Base-by-base conservation (phyloP, 2,888 invertebrate genomes). In the Sabatieria punctata region DNA sequence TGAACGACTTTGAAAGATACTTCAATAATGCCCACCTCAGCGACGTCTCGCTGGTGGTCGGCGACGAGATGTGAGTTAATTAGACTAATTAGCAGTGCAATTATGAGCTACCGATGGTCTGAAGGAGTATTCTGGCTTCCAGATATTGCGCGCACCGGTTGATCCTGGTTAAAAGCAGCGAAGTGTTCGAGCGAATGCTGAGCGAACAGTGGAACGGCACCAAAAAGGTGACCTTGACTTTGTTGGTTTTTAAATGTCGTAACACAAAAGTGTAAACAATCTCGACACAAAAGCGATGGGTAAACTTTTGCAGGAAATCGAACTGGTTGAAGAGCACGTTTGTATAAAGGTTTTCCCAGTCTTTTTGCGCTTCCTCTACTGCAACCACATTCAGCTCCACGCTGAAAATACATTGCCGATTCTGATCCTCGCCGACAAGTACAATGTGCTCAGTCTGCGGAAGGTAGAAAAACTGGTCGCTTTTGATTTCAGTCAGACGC, bases 131-230 rank as follows among this genome's bases (percentile, higher is more conserved):
- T 18, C 26, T 41, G 13, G 2, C 40, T 45, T 57, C 41, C 49
- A 63, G 60, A 24, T 71, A 58, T 50, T 62, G 62, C 41, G 68
- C 69, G 1, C 71, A 71, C 54, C 66, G 68, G 46, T 55, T 71
- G 43, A 60, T 71, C 22, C 58, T 71, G 43, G 66, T 68, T 13
- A 60, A 65, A 36, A 57, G 65, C 38, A 71, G 70, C 51, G 69
- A 71, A 55, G 71, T 71, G 15, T 71, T 71, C 57, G 71, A 71
- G 51, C 59, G 68, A 18, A 69, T 69, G 68, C 58, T 69, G 30
- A 66, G 65, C 47, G 56, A 64, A 22, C 58, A 64, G 37, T 68
- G 68, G 68, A 57, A 40, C 52, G 58, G 47, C 27, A 56, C 56
- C 33, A 58, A 56, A 41, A 52, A 57, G 49, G 59, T 58, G 8